Base-by-base conservation (phyloP, 2,888 invertebrate species). In the Halictus quadricinctus region DNA sequence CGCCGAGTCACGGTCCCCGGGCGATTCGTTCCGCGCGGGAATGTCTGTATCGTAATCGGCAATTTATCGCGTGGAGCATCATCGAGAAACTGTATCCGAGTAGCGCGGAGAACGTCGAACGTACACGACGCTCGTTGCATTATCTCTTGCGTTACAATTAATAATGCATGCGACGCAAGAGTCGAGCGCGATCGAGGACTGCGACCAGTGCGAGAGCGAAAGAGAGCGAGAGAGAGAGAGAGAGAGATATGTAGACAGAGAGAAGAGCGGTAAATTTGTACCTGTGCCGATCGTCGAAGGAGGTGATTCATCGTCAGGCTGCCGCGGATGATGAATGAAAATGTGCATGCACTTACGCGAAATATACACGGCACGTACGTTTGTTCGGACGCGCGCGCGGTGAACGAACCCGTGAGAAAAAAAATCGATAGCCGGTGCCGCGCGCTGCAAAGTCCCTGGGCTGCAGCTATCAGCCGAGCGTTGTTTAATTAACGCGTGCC, bases 141-240 rank as follows among this genome's bases (percentile, higher is more conserved):
- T 76, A 79, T 79, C 76, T 69, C 75, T 69, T 77, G 74, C 81
- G 84, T 88, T 90, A 89, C 81, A 89, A 92, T 91, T 90, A 92
- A 91, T 91, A 92, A 92, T 91, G 89, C 88, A 92, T 88, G 88
- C 84, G 87, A 87, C 86, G 86, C 73, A 58, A 70, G 58, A 60
- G 36, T 36, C 73, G 50, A 64, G 64, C 43, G 64, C 43, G 5
- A 36, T n/a, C 5, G 41, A 46, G 60, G 41, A 50, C 83, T 60
- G 10, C 5, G 66, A 77, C 66, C 46, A 48, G 29, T 70, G 58
- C 36, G 58, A n/a, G 58, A 69, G 72, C 60, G 18, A 8, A 1
- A 73, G 73, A 70, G 77, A 76, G 80, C 79, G 87, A 88, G 60
- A 25, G 21, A 58, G 69, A 75, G 70, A 76, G n/a, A 25, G 25